Evolutionary conservation across 2,888 invertebrate genomes (phyloP).

Genomic region (Pheosia gnoma): DNA sequence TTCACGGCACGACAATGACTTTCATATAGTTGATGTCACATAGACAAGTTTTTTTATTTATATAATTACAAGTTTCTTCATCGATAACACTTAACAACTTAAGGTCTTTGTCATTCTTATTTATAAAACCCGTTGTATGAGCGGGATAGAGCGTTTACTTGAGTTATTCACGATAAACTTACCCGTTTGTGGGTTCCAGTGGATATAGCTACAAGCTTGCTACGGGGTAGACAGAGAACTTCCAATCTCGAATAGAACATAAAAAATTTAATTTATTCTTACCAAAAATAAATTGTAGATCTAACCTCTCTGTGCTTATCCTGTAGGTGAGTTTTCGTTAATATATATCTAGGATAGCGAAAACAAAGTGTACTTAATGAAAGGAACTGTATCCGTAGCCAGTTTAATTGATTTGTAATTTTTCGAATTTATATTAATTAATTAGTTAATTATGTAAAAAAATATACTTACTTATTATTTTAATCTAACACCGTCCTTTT

Average conservation of each 20-base stretch:
- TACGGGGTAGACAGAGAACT: not conserved
- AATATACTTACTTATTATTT: not conserved
- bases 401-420: not conserved
- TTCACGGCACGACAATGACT: too few relatives aligned
- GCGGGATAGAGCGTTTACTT: too few relatives aligned
- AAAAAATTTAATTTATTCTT: not conserved
- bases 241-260: not conserved
- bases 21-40: too few relatives aligned
- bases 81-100: too few relatives aligned
- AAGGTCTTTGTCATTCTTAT: too few relatives aligned
- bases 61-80: too few relatives aligned
- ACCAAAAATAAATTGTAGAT: too few relatives aligned
- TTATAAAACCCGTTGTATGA: too few relatives aligned
- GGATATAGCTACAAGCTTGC: not conserved
- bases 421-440: constrained; percentile 3
- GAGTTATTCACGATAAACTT: not conserved
- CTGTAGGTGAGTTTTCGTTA: not conserved
- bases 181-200: not conserved
- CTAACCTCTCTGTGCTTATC: not conserved
- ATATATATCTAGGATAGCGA: not conserved
- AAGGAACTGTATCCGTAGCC: not conserved
- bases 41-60: too few relatives aligned
- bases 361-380: constrained; percentile 1
- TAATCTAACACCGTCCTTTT: not conserved
- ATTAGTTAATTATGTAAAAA: constrained; percentile 3